Percentiles rank a stretch among this genome's conserved stretches.
These are phyloP conservation scores for Eubasilissa splendida DNA, from an alignment of 2,888 invertebrate species.

Conservation along the genomic window DNA sequence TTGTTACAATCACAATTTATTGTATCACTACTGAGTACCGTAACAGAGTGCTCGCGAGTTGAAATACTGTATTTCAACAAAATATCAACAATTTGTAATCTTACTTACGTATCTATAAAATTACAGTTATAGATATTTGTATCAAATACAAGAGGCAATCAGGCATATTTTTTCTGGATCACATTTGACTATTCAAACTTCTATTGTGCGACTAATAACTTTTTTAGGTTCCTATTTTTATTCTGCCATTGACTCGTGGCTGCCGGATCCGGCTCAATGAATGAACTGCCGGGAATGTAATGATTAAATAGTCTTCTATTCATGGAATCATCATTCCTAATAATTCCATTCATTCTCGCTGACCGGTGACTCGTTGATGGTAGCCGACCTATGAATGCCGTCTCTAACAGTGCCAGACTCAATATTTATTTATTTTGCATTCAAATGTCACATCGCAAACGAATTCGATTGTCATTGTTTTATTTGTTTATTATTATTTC, in stretches of 20 bases:
- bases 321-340: conserved; percentile 28
- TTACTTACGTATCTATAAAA: neutral
- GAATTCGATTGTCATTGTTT: too few species aligned
- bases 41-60: too few species aligned
- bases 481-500: too few species aligned
- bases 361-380: neutral
- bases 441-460: too few species aligned
- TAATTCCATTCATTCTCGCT: conserved; percentile 30
- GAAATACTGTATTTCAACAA: too few species aligned
- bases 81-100: too few species aligned
- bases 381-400: too few species aligned
- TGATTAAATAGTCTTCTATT: conserved; percentile 39
- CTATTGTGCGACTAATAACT: conserved; percentile 28
- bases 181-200: conserved; percentile 27
- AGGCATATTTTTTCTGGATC: conserved; percentile 25
- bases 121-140: conserved; percentile 23
- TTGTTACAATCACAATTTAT: too few species aligned
- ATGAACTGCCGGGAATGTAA: conserved; percentile 20
- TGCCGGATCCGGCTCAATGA: conserved; percentile 20
- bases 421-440: too few species aligned
- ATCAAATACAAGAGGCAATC: conserved; percentile 26
- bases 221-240: conserved; percentile 20
- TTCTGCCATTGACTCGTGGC: conserved; percentile 25
- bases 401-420: too few species aligned
- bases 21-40: too few species aligned